Conservation (phyloP, 2,797 vertebrate species). For the Characodon lateralis region DNA sequence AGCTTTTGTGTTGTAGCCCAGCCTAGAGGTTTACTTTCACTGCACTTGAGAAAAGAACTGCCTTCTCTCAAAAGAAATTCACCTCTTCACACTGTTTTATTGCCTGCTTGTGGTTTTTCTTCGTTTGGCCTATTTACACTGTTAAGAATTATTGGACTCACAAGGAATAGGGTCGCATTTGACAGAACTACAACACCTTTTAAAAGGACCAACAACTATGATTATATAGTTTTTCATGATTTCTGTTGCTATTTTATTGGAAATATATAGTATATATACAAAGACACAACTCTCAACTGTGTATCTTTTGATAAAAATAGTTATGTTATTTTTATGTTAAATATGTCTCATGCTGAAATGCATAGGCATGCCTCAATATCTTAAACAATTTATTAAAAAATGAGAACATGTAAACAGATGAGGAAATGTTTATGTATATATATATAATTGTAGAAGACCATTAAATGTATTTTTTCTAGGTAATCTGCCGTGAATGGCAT, state of each 20-base stretch:
- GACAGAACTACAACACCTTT: constrained; percentile 1
- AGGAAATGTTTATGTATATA: background rate
- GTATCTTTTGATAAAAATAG: background rate
- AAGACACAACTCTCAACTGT: background rate
- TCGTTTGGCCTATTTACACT: constrained; percentile 16
- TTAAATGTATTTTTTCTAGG: background rate
- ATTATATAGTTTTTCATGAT: background rate
- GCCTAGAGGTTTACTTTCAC: constrained; percentile 38
- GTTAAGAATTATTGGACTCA: background rate
- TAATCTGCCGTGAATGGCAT: no score
- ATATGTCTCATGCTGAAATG: background rate
- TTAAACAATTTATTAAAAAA: background rate
- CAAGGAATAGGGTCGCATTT: constrained; percentile 4
- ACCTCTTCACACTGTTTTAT: constrained; percentile 24
- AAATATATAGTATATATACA: background rate
- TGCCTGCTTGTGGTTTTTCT: constrained; percentile 20
- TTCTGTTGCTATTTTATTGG: background rate
- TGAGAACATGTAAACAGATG: background rate
- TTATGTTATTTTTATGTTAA: background rate
- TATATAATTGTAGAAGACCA: background rate
- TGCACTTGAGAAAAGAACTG: constrained; percentile 26
- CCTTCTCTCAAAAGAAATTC: constrained; percentile 29
- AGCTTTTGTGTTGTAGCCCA: constrained; percentile 49
- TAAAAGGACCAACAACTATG: background rate
- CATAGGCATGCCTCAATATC: background rate